A percentile compares a stretch with the other conserved stretches of the same genome.
These are phyloP conservation scores for Orthonychiurus folsomi DNA, from an alignment of 2,888 invertebrate genomes.

Conservation along the genomic window DNA sequence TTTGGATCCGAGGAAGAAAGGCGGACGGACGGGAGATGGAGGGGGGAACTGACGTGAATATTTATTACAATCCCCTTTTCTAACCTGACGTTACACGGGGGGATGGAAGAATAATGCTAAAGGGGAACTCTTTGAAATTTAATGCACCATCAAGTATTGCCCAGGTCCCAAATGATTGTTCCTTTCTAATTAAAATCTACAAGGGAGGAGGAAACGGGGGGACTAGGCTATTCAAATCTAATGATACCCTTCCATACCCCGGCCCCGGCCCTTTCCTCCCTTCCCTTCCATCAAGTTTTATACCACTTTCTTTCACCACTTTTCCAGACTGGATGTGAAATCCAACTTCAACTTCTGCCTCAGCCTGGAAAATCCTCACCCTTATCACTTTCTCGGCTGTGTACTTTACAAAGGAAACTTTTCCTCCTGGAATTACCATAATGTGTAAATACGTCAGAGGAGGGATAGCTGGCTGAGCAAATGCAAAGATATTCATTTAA, in stretches of 20 bases:
- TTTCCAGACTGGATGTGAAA: too few relatives aligned
- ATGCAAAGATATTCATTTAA: background rate
- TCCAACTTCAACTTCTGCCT: too few relatives aligned
- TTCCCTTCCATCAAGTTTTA: background rate
- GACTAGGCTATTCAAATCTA: background rate
- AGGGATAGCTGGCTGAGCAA: background rate
- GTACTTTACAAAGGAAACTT: background rate
- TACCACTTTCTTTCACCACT: too few relatives aligned
- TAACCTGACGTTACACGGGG: too few relatives aligned
- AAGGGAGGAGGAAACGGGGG: background rate
- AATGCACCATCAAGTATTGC: slow-evolving; percentile 26
- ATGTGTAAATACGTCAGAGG: background rate
- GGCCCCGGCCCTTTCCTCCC: background rate
- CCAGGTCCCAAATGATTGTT: slow-evolving; percentile 23
- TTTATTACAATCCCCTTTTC: too few relatives aligned
- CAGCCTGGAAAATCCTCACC: too few relatives aligned
- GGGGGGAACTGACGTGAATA: too few relatives aligned
- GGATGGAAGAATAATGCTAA: background rate
- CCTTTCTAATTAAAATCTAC: slow-evolving; percentile 26
- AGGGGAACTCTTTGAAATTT: slow-evolving; percentile 15
- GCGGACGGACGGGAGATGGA: too few relatives aligned
- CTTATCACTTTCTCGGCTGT: too few relatives aligned
- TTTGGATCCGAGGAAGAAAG: too few relatives aligned
- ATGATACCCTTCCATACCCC: background rate
- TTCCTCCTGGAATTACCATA: background rate